Base-by-base conservation (phyloP, 2,888 invertebrate genomes). In the Hirtodrosophila confusa region DNA sequence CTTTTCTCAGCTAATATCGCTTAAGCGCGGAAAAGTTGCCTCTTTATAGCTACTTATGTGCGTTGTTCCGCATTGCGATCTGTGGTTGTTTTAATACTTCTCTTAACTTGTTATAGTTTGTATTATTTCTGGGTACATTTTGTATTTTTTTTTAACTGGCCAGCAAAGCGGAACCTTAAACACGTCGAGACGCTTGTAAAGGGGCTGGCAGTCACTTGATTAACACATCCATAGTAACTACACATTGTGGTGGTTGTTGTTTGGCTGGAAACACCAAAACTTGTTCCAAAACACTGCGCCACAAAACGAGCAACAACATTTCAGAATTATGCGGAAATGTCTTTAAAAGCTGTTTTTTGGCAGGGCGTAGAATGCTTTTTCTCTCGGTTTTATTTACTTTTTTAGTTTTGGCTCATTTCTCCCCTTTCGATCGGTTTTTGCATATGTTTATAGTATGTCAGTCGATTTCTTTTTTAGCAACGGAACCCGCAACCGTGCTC, bases 251-350 rank as follows among this genome's bases (percentile, higher is more conserved):
- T 40, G 44, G 53, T 33, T 12, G 12, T 17, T 50, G 68, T 33
- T 57, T 58, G 37, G 9, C 61, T 61, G 61, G 61, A 45, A 61
- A 24, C 64, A 40, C 61, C 61, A 80, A 82, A 17, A 82, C 82
- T 79, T 86, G 84, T 82, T 82, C 80, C 76, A 61, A 64, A 47
- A 75, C 37, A 62, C 49, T 63, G 68, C 41, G 0, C 54, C 40
- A 31, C 47, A 55, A 37, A 57, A 45, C 17, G 17, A 17, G 17
- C 39, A 45, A 36, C 11, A 29, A 48, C 23, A 48, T 58, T 68
- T 71, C 69, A 82, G 86, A 82, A 82, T 86, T 72, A 88, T 82
- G 84, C 86, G 88, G 88, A 82, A 82, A 82, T 87, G 68, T 64
- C 65, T 75, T 75, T 44, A 56, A 78, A 75, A 67, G 48, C 54